Conservation (phyloP, 2,888 invertebrate species). For the Cabera pusaria region DNA sequence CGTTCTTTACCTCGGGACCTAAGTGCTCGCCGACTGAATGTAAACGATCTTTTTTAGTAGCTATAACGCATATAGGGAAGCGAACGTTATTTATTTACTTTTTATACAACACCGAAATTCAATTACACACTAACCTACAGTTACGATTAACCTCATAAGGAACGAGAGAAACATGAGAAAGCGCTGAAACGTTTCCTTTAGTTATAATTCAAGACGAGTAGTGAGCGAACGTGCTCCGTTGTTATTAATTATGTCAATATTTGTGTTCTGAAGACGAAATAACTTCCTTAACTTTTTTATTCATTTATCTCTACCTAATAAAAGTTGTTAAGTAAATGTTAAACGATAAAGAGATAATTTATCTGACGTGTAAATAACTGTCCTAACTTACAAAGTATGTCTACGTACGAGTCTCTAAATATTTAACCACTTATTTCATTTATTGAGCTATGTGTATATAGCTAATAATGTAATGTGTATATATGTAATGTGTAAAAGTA, state of each 20-base stretch:
- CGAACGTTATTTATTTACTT: slow-evolving; percentile 9
- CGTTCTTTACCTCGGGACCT: background rate
- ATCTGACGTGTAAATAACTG: no score
- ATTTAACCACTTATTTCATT: no score
- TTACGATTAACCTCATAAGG: slow-evolving; percentile 23
- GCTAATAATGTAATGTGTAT: no score
- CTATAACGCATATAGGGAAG: slow-evolving; percentile 6
- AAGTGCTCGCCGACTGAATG: slow-evolving; percentile 3
- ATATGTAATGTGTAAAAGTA: no score
- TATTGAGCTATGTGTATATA: no score
- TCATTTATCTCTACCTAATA: slow-evolving; percentile 54
- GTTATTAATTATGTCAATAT: slow-evolving; percentile 73
- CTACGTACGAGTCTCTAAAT: no score
- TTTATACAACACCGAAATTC: slow-evolving; percentile 10
- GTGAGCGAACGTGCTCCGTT: slow-evolving; percentile 58
- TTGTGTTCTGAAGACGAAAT: slow-evolving; percentile 63
- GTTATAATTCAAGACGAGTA: slow-evolving; percentile 57
- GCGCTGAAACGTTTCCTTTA: slow-evolving; percentile 39
- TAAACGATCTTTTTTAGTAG: slow-evolving; percentile 5
- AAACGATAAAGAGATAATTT: no score
- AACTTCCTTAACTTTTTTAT: slow-evolving; percentile 59
- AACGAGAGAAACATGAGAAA: slow-evolving; percentile 28
- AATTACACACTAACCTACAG: slow-evolving; percentile 20
- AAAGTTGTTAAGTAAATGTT: slow-evolving; percentile 54
- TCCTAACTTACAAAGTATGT: no score